Percentiles rank a stretch among this genome's conserved stretches.
phyloP scores from a whole-genome alignment of 2,888 invertebrate species.

The Lathronympha strigana region DNA sequence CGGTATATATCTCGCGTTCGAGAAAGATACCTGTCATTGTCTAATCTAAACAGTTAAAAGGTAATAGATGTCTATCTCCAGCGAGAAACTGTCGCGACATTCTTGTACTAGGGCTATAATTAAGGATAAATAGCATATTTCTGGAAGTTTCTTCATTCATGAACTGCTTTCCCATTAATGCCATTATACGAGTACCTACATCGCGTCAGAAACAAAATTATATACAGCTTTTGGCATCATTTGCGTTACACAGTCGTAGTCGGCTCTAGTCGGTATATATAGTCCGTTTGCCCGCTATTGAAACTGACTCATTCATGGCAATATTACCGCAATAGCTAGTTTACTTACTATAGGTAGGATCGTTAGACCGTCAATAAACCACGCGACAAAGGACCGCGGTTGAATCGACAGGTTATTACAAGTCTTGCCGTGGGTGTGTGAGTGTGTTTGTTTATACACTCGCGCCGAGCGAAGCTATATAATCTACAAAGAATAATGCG shows the following conservation, averaged over 20 bases:
- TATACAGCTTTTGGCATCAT: background rate
- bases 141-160: too few relatives aligned
- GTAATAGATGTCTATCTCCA: too few relatives aligned
- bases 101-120: too few relatives aligned
- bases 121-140: too few relatives aligned
- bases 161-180: too few relatives aligned
- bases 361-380: conserved; percentile 62
- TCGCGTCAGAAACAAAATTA: too few relatives aligned
- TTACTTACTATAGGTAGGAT: conserved; percentile 50
- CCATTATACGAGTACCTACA: too few relatives aligned
- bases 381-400: conserved; percentile 69
- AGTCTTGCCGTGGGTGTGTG: conserved; percentile 57
- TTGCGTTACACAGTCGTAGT: background rate
- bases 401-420: conserved; percentile 78
- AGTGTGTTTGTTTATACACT: conserved; percentile 47
- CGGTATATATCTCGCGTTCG: too few relatives aligned
- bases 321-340: conserved; percentile 66
- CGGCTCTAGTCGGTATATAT: background rate
- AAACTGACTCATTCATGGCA: conserved; percentile 52
- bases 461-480: conserved; percentile 15
- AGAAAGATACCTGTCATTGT: too few relatives aligned
- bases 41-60: too few relatives aligned
- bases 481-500: conserved; percentile 1
- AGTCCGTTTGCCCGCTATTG: conserved; percentile 3
- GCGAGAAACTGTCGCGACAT: too few relatives aligned